These are phyloP conservation scores for Cyphomyrus plagiostoma DNA, from an alignment of 2,113 vertebrate genomes.

Conservation along the genomic window DNA sequence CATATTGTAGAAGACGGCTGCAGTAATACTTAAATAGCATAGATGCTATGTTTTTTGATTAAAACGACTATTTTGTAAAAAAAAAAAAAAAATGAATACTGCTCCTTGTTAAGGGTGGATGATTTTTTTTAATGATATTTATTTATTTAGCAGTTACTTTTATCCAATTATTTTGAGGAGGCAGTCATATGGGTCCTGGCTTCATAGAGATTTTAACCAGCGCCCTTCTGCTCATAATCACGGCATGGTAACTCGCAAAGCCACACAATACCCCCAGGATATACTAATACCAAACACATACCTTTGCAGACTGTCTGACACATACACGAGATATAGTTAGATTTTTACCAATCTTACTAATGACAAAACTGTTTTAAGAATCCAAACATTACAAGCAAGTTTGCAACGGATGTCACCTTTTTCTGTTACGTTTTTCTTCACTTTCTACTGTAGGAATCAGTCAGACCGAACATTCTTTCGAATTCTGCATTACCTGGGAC, in stretches of 20 bases:
- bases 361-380: neutral
- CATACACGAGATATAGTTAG: neutral
- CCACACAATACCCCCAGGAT: neutral
- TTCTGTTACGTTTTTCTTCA: neutral
- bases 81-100: neutral
- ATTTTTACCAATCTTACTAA: neutral
- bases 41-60: neutral
- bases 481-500: neutral
- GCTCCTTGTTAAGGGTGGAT: neutral
- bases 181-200: neutral
- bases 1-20: neutral
- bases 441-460: neutral
- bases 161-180: neutral
- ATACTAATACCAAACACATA: neutral
- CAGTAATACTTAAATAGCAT: neutral
- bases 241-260: neutral
- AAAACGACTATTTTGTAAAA: neutral
- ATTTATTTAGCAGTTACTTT: neutral
- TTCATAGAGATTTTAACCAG: neutral
- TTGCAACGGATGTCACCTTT: neutral
- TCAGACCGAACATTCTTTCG: neutral
- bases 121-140: neutral
- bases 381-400: neutral
- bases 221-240: neutral
- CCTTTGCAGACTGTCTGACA: neutral